phyloP scores from a whole-genome alignment of 2,888 invertebrate genomes.

The Metallyticus violacea region DNA sequence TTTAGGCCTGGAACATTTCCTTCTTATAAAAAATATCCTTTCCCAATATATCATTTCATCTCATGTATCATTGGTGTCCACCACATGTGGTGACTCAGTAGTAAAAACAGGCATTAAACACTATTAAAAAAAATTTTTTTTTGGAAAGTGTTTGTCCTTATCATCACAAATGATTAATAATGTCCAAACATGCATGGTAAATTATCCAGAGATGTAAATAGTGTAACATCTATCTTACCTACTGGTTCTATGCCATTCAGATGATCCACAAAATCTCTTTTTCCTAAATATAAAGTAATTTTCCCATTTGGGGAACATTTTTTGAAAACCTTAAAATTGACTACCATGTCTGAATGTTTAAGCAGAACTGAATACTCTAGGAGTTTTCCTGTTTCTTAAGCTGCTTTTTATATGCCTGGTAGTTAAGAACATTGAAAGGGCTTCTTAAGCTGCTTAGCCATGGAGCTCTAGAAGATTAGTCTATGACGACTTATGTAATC shows the following conservation, averaged over 20 bases:
- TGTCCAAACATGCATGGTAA: too few species aligned
- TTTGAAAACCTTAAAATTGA: constrained; percentile 88
- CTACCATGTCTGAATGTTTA: constrained; percentile 62
- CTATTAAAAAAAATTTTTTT: too few species aligned
- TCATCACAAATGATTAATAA: too few species aligned
- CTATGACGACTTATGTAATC: background rate
- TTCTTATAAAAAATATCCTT: too few species aligned
- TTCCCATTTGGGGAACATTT: constrained; percentile 87
- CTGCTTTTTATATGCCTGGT: background rate
- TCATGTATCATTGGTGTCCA: too few species aligned
- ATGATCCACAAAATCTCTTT: constrained; percentile 85
- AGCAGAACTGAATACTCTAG: background rate
- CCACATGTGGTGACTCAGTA: too few species aligned
- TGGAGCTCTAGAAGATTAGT: background rate
- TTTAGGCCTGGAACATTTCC: too few species aligned
- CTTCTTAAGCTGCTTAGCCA: background rate
- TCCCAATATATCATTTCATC: too few species aligned
- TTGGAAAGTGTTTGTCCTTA: too few species aligned
- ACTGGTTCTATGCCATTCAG: constrained; percentile 82
- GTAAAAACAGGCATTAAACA: too few species aligned
- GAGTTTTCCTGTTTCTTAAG: background rate
- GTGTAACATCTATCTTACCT: constrained; percentile 56
- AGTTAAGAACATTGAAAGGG: background rate
- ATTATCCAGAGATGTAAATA: too few species aligned
- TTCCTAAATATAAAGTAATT: constrained; percentile 79